phyloP scores from a whole-genome alignment of 2,797 vertebrate genomes.

The Prionace glauca region DNA sequence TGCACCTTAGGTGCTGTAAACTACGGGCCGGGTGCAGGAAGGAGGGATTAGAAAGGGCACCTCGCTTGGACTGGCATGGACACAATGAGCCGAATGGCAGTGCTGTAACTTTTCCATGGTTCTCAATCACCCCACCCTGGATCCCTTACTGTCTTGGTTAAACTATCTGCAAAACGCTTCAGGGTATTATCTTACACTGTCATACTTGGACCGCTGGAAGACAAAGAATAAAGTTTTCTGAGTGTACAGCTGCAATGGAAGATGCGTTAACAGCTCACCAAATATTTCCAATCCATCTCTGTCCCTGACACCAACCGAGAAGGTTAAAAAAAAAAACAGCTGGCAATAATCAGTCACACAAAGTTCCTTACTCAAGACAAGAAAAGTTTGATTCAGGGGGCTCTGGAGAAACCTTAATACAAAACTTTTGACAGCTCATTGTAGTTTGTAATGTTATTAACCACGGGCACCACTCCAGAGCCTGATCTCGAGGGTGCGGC shows the following conservation, averaged over 20 bases:
- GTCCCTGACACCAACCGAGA: background rate
- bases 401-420: background rate
- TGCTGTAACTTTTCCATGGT: too few relatives aligned
- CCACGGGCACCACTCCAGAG: background rate
- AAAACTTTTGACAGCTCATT: too few relatives aligned
- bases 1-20: too few relatives aligned
- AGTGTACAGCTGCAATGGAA: background rate
- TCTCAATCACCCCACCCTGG: background rate
- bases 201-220: background rate
- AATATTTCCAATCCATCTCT: background rate
- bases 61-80: too few relatives aligned
- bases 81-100: too few relatives aligned
- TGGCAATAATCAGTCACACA: too few relatives aligned
- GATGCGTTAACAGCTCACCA: background rate
- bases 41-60: too few relatives aligned
- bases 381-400: too few relatives aligned
- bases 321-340: too few relatives aligned
- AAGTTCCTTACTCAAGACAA: background rate
- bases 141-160: background rate
- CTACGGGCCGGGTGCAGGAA: too few relatives aligned
- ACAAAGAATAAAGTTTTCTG: background rate
- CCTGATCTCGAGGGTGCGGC: background rate
- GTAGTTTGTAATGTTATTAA: background rate
- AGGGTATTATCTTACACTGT: background rate
- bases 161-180: background rate